Conservation (phyloP, 2,888 invertebrate species). For the Stictocephala bisonia region DNA sequence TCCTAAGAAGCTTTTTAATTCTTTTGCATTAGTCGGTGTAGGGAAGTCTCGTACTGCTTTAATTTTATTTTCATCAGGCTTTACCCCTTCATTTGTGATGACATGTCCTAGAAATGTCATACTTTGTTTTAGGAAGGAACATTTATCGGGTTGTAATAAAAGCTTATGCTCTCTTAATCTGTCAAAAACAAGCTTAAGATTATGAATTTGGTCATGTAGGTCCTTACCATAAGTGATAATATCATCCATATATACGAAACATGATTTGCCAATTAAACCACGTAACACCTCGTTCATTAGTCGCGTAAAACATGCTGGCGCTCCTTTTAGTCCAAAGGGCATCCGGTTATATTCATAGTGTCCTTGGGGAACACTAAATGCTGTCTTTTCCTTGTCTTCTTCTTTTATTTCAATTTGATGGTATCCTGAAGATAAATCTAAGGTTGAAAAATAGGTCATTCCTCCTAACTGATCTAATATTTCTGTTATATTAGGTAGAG, state of each 20-base stretch:
- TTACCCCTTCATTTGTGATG: not conserved
- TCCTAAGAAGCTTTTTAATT: constrained; percentile 25
- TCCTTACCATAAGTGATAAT: constrained; percentile 5
- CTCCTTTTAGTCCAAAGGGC: constrained; percentile 23
- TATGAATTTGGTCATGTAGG: constrained; percentile 6
- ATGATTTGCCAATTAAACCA: not conserved
- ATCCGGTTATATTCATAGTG: not conserved
- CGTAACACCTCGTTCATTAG: constrained; percentile 8
- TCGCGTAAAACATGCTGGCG: constrained; percentile 16
- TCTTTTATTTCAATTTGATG: constrained; percentile 36
- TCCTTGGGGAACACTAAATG: not conserved
- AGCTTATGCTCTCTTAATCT: not conserved
- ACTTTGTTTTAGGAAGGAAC: not conserved
- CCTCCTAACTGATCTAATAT: constrained; percentile 28
- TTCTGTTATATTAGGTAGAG: not conserved
- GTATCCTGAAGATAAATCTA: constrained; percentile 32
- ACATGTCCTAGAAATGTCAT: not conserved
- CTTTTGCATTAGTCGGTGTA: constrained; percentile 12
- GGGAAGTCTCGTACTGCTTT: not conserved
- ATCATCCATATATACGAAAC: constrained; percentile 38
- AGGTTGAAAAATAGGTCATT: not conserved
- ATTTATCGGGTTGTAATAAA: constrained; percentile 6
- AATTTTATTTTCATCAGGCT: constrained; percentile 1
- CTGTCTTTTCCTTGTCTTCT: constrained; percentile 24
- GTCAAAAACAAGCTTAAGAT: constrained; percentile 18